Base-by-base conservation (phyloP, 2,888 invertebrate species). In the Tinea pellionella region DNA sequence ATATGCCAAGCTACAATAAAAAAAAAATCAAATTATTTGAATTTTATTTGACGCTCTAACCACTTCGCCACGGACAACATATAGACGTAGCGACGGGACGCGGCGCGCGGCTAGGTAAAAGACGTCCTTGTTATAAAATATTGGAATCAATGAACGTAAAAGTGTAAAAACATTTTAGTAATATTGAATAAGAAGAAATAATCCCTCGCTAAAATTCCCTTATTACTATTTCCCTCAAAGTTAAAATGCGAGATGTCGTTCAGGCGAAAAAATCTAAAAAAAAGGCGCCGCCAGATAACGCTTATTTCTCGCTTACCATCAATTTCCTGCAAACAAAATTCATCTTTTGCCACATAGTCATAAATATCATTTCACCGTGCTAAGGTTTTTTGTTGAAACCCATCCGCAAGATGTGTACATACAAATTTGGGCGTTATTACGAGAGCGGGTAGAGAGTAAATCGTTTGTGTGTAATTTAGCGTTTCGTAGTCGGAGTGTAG, bases 261-360 rank as follows among this genome's bases (percentile, higher is more conserved):
- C 65, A 62, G 68, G 53, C 63, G 64, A 53, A 53, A 71, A 74
- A 73, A 69, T 60, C 42, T 68, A 63, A 63, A 69, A n/a, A 74
- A 67, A 73, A 75, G 71, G 64, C 68, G 66, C 64, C 65, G 63
- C 64, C 64, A 71, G 72, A 76, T 76, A 75, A 71, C 68, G 64
- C 62, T 64, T 61, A 66, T 68, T 67, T 51, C 15, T 51, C 51
- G 51, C 13, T 51, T 51, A 13, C 51, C 51, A 51, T 51, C 13
- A 19, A 55, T 29, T 55, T 24, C 3, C 55, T 12, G 60, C 61
- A 62, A 64, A 62, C 62, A 61, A 73, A 69, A 70, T 65, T 66
- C 66, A 71, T 68, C 69, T 68, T 67, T 71, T 69, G 65, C 61
- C 62, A 62, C 61, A 55, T 62, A 60, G 60, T 41, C 66, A 68